Evolutionary conservation across 2,888 invertebrate species (phyloP).

Genomic region (Teleiodes luculella): DNA sequence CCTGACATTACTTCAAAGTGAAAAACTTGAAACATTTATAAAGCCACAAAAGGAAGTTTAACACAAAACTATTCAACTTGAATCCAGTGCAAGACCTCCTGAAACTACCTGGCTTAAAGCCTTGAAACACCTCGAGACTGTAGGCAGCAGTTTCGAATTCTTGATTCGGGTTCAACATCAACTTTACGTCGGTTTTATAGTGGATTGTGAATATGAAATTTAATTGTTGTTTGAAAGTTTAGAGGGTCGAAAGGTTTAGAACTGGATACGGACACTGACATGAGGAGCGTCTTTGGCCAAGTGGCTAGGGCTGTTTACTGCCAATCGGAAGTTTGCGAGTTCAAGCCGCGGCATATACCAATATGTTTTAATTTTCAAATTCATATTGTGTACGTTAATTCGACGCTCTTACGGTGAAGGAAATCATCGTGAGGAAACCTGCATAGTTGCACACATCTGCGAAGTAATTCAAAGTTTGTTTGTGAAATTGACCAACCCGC

Average conservation of each 20-base stretch:
- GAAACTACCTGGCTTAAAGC: slow-evolving; percentile 11
- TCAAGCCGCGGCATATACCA: too few species aligned
- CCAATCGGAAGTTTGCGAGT: too few species aligned
- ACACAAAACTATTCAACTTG: slow-evolving; percentile 20
- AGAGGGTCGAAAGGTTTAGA: neutral
- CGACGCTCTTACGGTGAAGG: too few species aligned
- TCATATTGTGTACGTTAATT: too few species aligned
- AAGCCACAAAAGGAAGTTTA: slow-evolving; percentile 19
- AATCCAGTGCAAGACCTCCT: neutral
- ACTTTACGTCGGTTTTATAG: slow-evolving; percentile 50
- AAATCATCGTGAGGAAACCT: too few species aligned
- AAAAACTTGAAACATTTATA: slow-evolving; percentile 22
- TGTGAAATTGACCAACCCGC: too few species aligned
- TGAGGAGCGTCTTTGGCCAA: too few species aligned
- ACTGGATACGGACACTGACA: too few species aligned
- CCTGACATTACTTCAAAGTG: slow-evolving; percentile 9
- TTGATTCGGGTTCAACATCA: slow-evolving; percentile 40
- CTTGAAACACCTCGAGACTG: neutral
- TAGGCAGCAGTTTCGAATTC: slow-evolving; percentile 35
- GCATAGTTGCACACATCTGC: too few species aligned
- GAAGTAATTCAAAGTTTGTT: too few species aligned
- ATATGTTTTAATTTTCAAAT: too few species aligned
- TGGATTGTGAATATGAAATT: slow-evolving; percentile 30
- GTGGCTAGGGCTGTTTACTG: too few species aligned
- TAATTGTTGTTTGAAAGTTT: slow-evolving; percentile 18